These are phyloP conservation scores for Carassius auratus DNA, from an alignment of 2,113 vertebrate species.

Conservation along the genomic window DNA sequence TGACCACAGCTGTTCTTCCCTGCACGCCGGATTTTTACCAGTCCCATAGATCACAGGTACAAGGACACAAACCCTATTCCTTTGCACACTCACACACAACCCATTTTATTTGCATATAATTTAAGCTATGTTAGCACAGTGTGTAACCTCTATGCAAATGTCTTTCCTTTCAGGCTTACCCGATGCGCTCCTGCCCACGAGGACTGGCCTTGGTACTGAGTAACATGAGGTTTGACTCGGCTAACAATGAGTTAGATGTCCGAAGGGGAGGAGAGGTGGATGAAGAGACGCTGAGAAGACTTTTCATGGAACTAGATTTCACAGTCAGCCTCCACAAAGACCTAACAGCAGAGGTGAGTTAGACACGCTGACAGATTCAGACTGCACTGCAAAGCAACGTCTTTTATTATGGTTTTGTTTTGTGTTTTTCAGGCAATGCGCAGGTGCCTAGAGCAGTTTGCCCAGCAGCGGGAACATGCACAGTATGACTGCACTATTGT, in stretches of 20 bases:
- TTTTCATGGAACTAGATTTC: constrained; percentile 89
- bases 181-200: constrained; percentile 82
- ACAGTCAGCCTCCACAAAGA: constrained; percentile 76
- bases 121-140: neutral
- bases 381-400: neutral
- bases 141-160: neutral
- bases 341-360: constrained; percentile 83
- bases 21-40: constrained; percentile 87
- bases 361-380: neutral
- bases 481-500: constrained; percentile 85
- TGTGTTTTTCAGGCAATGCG: constrained; percentile 81
- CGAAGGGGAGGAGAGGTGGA: constrained; percentile 92
- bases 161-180: constrained; percentile 82
- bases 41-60: constrained; percentile 81
- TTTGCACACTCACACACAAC: neutral
- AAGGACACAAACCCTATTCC: neutral
- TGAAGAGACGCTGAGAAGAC: constrained; percentile 78
- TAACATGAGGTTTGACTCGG: constrained; percentile 84
- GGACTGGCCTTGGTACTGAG: constrained; percentile 91
- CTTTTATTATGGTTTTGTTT: neutral
- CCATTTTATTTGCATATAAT: neutral
- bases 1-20: constrained; percentile 76
- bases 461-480: constrained; percentile 74
- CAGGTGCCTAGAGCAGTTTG: constrained; percentile 81
- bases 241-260: constrained; percentile 82